Base-by-base conservation (phyloP, 2,113 vertebrate species). In the Lonchura striata region DNA sequence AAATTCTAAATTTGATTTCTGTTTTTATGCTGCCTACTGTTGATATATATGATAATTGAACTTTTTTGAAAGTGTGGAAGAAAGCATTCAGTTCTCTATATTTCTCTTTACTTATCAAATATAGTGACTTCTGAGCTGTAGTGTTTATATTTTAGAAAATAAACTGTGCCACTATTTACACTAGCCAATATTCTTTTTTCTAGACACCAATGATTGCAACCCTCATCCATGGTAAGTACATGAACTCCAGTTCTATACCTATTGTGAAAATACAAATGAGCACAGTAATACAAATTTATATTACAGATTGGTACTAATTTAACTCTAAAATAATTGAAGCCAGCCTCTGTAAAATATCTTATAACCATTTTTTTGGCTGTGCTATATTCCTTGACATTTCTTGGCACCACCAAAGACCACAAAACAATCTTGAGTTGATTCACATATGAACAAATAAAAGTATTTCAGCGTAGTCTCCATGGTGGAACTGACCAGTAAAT, bases 181-280 rank as follows among this genome's bases (percentile, higher is more conserved):
- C 23, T 71, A 49, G 8, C 15, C 15, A 46, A 6, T 78, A 6
- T 64, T 93, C 37, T 83, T 94, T 69, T 44, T 87, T 54, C 6
- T 97, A 99, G 99, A 99, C 85, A 98, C 98, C 31, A 99, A 99
- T 33, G 99, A 99, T 96, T 99, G 99, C 95, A 99, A 98, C 76
- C 99, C 99, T 50, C 98, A 99, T 89, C 99, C 99, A 10, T 99
- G 99, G 99, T 99, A 97, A 98, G 99, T 98, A 64, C 31, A 15
- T 0, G 0, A 76, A 37, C 13, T 69, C 24, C 44, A 59, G 6
- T 80, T 59, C 53, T 82, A 11, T 80, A 35, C 15, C 33, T 66
- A 2, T 24, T 61, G 21, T 76, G 70, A 64, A 81, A 79, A 72
- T 23, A 82, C 50, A 52, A 59, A 4, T 19, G 13, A 87, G 21